A percentile compares a stretch with the other conserved stretches of the same genome.
Evolutionary conservation across 1,140 invertebrate genomes (phyloP).

Genomic region (Episyrphus balteatus): DNA sequence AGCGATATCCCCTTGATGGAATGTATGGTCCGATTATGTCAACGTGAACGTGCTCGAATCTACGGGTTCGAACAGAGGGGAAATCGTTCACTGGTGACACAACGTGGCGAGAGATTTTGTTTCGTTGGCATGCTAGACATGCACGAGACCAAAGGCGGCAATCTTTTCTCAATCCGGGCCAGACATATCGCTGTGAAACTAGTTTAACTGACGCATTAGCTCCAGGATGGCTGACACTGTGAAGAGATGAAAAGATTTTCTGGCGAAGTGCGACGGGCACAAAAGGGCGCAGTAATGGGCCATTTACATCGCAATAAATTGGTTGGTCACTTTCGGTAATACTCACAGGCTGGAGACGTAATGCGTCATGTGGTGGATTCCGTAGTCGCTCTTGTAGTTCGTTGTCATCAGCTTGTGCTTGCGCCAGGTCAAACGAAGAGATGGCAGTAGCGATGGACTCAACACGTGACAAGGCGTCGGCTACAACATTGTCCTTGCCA

Average conservation of each 20-base stretch:
- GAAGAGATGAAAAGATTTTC: background rate
- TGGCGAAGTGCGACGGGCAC: background rate
- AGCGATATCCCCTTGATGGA: slow-evolving; percentile 21
- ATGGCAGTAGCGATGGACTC: too few relatives aligned
- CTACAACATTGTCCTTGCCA: slow-evolving; percentile 27
- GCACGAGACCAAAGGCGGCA: background rate
- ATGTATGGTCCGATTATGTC: slow-evolving; percentile 13
- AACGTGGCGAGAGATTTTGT: background rate
- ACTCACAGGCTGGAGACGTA: background rate
- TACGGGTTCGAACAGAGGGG: too few relatives aligned
- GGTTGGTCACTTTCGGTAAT: too few relatives aligned
- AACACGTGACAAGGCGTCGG: slow-evolving; percentile 25
- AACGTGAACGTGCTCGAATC: slow-evolving; percentile 1
- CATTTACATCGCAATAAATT: slow-evolving; percentile 1
- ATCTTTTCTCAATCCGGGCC: background rate
- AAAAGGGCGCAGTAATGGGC: background rate
- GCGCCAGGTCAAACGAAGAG: background rate
- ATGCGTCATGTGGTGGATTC: background rate
- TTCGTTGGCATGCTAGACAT: slow-evolving; percentile 1
- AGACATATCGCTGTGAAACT: slow-evolving; percentile 1
- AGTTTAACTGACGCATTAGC: background rate
- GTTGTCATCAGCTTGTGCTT: background rate
- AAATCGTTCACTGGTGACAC: too few relatives aligned
- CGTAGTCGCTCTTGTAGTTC: background rate
- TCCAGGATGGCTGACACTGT: slow-evolving; percentile 1